A percentile compares a stretch with the other conserved stretches of the same genome.
These are phyloP conservation scores for Argya squamiceps DNA, from an alignment of 2,797 vertebrate species.

Conservation along the genomic window DNA sequence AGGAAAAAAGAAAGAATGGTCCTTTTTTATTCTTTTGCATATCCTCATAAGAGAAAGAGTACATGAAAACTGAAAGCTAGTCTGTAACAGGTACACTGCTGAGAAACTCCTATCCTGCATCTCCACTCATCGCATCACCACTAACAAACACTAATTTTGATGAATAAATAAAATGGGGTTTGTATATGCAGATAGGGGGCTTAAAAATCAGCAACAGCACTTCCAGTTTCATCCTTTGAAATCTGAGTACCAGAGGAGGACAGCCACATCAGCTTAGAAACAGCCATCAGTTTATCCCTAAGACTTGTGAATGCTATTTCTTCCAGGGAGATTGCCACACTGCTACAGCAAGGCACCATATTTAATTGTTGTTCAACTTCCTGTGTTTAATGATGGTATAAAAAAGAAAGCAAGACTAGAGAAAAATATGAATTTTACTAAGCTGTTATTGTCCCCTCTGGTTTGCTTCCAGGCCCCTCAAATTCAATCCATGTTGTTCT, in stretches of 20 bases:
- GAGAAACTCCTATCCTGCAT: background rate
- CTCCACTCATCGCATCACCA: background rate
- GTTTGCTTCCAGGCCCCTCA: conserved; percentile 23
- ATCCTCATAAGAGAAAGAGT: background rate
- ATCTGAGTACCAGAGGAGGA: background rate
- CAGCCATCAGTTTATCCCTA: background rate
- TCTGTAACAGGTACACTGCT: background rate
- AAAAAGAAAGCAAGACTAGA: background rate
- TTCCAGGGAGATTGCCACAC: background rate
- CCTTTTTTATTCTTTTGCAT: background rate
- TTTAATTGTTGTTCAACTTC: background rate
- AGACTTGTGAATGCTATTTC: background rate
- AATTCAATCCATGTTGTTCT: conserved; percentile 22
- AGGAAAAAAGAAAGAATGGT: background rate
- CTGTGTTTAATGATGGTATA: background rate
- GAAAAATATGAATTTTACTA: background rate
- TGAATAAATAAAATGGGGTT: background rate
- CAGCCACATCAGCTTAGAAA: background rate
- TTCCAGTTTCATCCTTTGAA: background rate
- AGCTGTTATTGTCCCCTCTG: background rate
- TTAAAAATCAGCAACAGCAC: background rate
- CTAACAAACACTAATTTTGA: background rate
- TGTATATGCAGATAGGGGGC: background rate
- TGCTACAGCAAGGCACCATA: background rate
- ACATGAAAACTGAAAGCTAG: background rate